Conservation (phyloP, 2,888 invertebrate species). For the Thera britannica region DNA sequence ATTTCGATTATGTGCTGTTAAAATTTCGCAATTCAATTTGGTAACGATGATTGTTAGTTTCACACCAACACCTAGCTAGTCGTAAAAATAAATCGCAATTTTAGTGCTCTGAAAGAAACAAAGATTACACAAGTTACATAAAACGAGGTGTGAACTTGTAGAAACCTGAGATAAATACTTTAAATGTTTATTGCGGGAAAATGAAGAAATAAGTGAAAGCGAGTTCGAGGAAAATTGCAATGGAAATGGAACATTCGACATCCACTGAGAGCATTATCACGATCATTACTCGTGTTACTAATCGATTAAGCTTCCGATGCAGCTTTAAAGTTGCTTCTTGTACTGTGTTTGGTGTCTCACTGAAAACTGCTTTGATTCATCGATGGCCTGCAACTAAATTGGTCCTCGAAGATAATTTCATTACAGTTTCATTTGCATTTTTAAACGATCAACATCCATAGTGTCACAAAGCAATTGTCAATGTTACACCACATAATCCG, state of each 20-base stretch:
- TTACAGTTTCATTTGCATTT: neutral
- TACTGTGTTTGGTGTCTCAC: conserved; percentile 10
- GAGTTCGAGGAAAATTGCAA: conserved; percentile 9
- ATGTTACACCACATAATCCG: conserved; percentile 60
- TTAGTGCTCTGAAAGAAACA: neutral
- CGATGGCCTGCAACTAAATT: conserved; percentile 4
- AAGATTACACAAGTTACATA: conserved; percentile 11
- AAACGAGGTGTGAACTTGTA: conserved; percentile 18
- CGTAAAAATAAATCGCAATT: neutral
- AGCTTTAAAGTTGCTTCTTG: conserved; percentile 1
- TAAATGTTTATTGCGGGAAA: conserved; percentile 13
- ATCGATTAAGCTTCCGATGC: neutral
- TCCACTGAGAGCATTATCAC: neutral
- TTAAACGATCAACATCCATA: conserved; percentile 26
- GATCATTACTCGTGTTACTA: neutral
- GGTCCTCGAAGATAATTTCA: conserved; percentile 1
- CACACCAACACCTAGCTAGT: neutral
- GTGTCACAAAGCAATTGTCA: conserved; percentile 39
- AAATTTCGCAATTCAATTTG: too few relatives aligned
- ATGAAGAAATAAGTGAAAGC: conserved; percentile 17
- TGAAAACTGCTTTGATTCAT: conserved; percentile 15
- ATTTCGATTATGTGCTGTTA: too few relatives aligned
- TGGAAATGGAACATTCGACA: neutral
- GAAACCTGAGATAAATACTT: conserved; percentile 5
- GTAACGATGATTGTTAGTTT: neutral